Evolutionary conservation across 92 coral and sea anemone species (phyloP).

Genomic region (Palythoa grandiflora): DNA sequence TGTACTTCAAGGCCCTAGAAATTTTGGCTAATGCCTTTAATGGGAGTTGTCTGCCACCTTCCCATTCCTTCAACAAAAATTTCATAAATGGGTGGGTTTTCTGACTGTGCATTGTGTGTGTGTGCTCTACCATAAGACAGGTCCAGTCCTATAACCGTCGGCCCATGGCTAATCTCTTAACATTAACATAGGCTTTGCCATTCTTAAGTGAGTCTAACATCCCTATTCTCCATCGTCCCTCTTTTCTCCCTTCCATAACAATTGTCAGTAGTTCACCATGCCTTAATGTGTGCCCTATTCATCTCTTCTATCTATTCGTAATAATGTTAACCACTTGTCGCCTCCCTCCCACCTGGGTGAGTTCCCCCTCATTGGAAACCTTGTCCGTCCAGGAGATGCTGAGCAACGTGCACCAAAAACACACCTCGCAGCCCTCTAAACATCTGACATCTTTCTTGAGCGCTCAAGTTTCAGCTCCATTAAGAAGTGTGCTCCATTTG

Average conservation of each 20-base stretch:
- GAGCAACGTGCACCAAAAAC: neutral
- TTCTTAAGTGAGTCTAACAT: neutral
- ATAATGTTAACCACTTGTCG: neutral
- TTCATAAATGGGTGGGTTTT: no score
- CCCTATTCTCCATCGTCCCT: neutral
- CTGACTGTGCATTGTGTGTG: neutral
- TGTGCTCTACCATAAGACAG: neutral
- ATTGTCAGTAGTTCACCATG: neutral
- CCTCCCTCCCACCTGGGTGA: neutral
- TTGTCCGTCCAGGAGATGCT: conserved; percentile 12
- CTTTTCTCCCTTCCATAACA: neutral
- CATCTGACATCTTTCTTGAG: conserved; percentile 25
- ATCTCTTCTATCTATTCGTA: neutral
- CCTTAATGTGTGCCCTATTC: neutral
- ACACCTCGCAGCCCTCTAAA: conserved; percentile 37
- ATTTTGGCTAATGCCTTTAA: no score
- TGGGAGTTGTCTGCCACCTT: no score
- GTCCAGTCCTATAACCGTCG: neutral
- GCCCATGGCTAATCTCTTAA: conserved; percentile 5
- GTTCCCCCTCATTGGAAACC: neutral
- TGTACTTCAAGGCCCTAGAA: no score
- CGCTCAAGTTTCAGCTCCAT: conserved; percentile 16
- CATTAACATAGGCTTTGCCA: neutral
- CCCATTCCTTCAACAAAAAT: no score
- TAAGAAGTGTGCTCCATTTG: conserved; percentile 33